Evolutionary conservation across 2,113 vertebrate species (phyloP).

Genomic region (Phalacrocorax carbo): DNA sequence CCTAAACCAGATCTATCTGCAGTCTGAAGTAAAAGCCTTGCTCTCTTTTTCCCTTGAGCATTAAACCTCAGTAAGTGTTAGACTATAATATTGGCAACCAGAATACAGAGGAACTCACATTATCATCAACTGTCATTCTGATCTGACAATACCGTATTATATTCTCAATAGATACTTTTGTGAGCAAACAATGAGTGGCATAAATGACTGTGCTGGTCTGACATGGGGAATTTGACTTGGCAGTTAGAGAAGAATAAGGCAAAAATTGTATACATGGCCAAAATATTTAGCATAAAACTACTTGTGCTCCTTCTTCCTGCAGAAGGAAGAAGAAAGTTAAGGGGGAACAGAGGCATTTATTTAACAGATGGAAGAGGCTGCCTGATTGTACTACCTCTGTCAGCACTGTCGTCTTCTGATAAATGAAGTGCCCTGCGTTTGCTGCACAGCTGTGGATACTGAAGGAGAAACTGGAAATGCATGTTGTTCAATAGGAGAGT

Average conservation of each 20-base stretch:
- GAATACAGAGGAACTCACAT: neutral
- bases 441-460: conserved; percentile 6
- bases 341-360: neutral
- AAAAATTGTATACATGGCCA: neutral
- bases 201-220: conserved; percentile 38
- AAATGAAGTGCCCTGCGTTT: neutral
- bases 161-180: conserved; percentile 23
- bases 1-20: neutral
- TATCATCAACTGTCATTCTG: conserved; percentile 37
- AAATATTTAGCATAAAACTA: conserved; percentile 20
- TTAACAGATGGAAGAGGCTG: conserved; percentile 20
- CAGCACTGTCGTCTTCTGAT: neutral
- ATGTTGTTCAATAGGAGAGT: neutral
- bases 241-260: conserved; percentile 1
- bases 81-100: conserved; percentile 1
- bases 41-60: neutral
- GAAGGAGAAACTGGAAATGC: neutral
- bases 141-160: conserved; percentile 38
- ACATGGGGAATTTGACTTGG: conserved; percentile 15
- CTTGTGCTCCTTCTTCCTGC: neutral
- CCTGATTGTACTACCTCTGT: conserved; percentile 2
- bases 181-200: conserved; percentile 54
- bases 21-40: neutral
- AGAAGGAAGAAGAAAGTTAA: neutral
- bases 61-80: neutral